phyloP scores from a whole-genome alignment of 2,797 vertebrate species.

The Iguana delicatissima region DNA sequence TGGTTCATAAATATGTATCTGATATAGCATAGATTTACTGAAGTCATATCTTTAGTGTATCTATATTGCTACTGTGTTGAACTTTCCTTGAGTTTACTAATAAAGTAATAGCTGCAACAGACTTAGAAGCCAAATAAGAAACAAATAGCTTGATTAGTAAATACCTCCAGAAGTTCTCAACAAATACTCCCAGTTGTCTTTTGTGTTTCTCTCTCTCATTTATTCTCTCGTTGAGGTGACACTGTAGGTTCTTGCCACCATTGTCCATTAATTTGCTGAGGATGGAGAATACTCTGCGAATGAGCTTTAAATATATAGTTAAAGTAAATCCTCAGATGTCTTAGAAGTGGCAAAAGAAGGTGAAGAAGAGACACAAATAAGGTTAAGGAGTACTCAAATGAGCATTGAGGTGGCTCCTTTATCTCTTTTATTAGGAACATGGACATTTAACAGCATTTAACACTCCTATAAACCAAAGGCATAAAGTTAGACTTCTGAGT shows the following conservation, averaged over 20 bases:
- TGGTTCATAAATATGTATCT: background rate
- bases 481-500: slow-evolving; percentile 31
- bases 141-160: background rate
- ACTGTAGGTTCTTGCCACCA: background rate
- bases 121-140: background rate
- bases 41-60: background rate
- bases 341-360: slow-evolving; percentile 6
- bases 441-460: slow-evolving; percentile 40
- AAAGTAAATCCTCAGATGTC: slow-evolving; percentile 8
- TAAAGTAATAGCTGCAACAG: background rate
- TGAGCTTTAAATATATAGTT: slow-evolving; percentile 29
- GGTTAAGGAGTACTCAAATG: slow-evolving; percentile 30
- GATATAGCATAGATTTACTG: background rate
- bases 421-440: slow-evolving; percentile 39
- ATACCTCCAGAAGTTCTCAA: background rate
- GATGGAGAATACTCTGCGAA: background rate
- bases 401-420: slow-evolving; percentile 14
- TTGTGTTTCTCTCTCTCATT: background rate
- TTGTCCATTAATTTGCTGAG: slow-evolving; percentile 11
- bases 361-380: slow-evolving; percentile 10
- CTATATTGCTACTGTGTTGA: background rate
- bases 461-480: slow-evolving; percentile 10
- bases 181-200: too few species aligned
- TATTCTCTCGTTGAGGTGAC: background rate
- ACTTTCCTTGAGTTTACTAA: background rate